A percentile compares a stretch with the other conserved stretches of the same genome.
phyloP scores from a whole-genome alignment of 2,888 invertebrate species.

The Sinotaia quadrata region DNA sequence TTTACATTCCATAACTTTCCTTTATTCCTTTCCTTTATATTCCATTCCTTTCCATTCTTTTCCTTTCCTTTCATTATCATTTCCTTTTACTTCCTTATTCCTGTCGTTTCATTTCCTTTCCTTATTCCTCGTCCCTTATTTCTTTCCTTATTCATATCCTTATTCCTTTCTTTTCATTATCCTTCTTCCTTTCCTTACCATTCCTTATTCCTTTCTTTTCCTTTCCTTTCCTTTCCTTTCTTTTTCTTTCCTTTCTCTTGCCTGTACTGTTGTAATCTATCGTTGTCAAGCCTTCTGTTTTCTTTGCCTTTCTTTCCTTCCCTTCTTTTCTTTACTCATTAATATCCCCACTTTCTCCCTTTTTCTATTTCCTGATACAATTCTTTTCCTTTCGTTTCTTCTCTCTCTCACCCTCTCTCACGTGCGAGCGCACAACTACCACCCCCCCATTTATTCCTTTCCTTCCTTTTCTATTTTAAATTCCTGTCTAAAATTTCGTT shows the following conservation, averaged over 20 bases:
- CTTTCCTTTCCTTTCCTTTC: not conserved
- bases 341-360: not conserved
- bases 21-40: too few relatives aligned
- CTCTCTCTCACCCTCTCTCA: not conserved
- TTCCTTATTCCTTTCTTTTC: not conserved
- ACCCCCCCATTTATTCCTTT: too few relatives aligned
- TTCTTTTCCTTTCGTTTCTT: not conserved
- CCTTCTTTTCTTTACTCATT: not conserved
- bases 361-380: not conserved
- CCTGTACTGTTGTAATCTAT: too few relatives aligned
- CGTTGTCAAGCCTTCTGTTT: not conserved
- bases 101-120: too few relatives aligned
- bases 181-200: not conserved
- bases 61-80: too few relatives aligned
- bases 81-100: too few relatives aligned
- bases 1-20: too few relatives aligned
- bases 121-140: conserved; percentile 4
- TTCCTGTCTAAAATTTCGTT: too few relatives aligned
- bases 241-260: not conserved
- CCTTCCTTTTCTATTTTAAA: too few relatives aligned
- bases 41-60: too few relatives aligned
- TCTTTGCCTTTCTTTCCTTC: not conserved
- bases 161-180: not conserved
- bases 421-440: too few relatives aligned
- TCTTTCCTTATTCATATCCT: conserved; percentile 8